Percentiles rank a stretch among this genome's conserved stretches.
Evolutionary conservation across 2,797 vertebrate genomes (phyloP).

Genomic region (Amazona finschi): DNA sequence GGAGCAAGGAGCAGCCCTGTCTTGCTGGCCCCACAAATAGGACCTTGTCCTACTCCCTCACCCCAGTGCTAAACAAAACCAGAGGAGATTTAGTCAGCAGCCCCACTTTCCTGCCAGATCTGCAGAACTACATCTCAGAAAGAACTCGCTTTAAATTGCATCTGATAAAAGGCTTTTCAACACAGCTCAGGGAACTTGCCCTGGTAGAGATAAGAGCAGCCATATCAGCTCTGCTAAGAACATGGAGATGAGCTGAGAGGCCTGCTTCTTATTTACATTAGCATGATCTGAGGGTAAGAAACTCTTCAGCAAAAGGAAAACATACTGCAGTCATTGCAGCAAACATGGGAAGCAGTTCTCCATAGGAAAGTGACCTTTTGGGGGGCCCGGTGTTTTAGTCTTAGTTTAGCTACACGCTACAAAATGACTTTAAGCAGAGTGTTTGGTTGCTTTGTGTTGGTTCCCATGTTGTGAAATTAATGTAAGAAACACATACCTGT

Average conservation of each 20-base stretch:
- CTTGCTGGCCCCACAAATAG: conserved; percentile 26
- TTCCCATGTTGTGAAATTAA: neutral
- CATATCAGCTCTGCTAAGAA: conserved; percentile 46
- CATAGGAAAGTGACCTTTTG: accelerated
- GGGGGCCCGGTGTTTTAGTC: neutral
- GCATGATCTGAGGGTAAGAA: neutral
- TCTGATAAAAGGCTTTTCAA: conserved; percentile 65
- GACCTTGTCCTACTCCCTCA: conserved; percentile 33
- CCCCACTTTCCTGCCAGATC: conserved; percentile 16
- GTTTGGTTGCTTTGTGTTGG: neutral
- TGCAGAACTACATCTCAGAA: neutral
- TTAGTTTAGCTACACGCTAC: neutral
- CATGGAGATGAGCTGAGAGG: conserved; percentile 36
- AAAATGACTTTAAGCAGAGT: neutral
- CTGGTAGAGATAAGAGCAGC: conserved; percentile 38
- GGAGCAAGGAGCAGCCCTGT: conserved; percentile 5
- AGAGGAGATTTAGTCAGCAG: conserved; percentile 37
- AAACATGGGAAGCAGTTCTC: neutral
- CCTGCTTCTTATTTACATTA: conserved; percentile 37
- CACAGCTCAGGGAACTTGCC: conserved; percentile 41
- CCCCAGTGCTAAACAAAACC: conserved; percentile 12
- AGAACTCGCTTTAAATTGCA: conserved; percentile 6
- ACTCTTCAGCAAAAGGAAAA: neutral
- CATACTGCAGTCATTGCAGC: neutral
- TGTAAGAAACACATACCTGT: neutral